Percentiles rank a stretch among this genome's conserved stretches.
These are phyloP conservation scores for Saccostrea echinata DNA, from an alignment of 1,140 invertebrate species.

Conservation along the genomic window DNA sequence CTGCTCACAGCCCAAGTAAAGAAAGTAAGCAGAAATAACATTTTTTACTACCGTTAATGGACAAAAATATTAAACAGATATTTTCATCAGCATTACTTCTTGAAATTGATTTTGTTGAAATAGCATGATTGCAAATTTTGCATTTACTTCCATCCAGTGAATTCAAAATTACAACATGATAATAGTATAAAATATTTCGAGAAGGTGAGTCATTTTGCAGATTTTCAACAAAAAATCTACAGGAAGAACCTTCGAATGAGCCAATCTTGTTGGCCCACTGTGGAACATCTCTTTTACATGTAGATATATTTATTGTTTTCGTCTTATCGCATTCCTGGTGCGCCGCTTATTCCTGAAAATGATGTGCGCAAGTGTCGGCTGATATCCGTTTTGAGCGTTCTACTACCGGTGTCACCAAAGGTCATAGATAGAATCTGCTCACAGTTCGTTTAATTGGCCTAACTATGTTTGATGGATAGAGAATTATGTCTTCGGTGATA, in stretches of 20 bases:
- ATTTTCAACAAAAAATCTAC: not conserved
- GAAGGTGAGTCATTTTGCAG: constrained; percentile 2
- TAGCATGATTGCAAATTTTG: not conserved
- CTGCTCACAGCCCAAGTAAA: no score
- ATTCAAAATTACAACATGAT: no score
- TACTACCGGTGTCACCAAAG: constrained; percentile 33
- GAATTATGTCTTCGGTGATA: constrained; percentile 43
- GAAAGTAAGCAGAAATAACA: no score
- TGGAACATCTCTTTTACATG: constrained; percentile 41
- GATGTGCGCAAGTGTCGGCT: constrained; percentile 33
- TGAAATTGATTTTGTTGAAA: not conserved
- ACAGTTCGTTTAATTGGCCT: constrained; percentile 35
- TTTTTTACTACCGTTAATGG: no score
- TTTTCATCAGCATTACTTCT: no score
- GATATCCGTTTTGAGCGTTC: not conserved
- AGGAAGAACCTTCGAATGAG: not conserved
- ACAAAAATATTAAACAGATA: no score
- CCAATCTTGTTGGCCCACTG: constrained; percentile 1
- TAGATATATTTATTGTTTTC: constrained; percentile 37
- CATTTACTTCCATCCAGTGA: no score
- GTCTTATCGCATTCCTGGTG: constrained; percentile 34
- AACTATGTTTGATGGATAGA: constrained; percentile 39
- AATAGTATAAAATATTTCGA: not conserved
- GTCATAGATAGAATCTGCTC: constrained; percentile 38
- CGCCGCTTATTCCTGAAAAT: constrained; percentile 31